These are phyloP conservation scores for Troides aeacus DNA, from an alignment of 2,888 invertebrate genomes.

Conservation along the genomic window DNA sequence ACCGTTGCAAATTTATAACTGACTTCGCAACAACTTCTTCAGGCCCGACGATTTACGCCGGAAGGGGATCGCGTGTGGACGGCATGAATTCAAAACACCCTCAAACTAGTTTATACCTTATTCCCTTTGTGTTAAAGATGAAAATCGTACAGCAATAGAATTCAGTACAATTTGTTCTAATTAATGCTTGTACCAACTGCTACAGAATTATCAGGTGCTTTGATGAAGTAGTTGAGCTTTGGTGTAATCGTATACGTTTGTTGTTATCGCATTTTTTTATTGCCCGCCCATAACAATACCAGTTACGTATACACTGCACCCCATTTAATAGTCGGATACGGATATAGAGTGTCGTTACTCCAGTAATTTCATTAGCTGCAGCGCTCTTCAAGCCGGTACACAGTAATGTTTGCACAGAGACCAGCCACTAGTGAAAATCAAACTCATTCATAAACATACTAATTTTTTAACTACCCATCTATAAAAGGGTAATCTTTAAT, in stretches of 20 bases:
- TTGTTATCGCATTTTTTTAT: background rate
- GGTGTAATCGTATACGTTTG: background rate
- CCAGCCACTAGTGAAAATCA: no score
- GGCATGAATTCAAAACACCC: conserved; percentile 2
- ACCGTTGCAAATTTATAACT: conserved; percentile 23
- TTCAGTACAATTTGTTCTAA: conserved; percentile 25
- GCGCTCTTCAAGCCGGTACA: no score
- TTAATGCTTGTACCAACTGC: conserved; percentile 19
- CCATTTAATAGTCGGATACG: no score
- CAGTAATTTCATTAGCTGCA: no score
- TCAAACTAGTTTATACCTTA: background rate
- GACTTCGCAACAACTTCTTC: conserved; percentile 28
- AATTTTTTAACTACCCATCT: no score
- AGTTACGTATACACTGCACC: no score
- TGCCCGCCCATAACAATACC: no score
- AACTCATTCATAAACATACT: no score
- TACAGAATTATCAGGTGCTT: conserved; percentile 23
- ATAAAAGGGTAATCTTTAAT: no score
- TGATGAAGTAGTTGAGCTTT: conserved; percentile 9
- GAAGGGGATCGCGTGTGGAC: conserved; percentile 25
- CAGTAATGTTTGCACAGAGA: no score
- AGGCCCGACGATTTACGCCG: conserved; percentile 27
- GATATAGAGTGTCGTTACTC: no score
- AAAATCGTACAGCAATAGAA: background rate
- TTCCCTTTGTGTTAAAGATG: background rate